Base-by-base conservation (phyloP, 2,888 invertebrate species). In the Ophion ventricosus region DNA sequence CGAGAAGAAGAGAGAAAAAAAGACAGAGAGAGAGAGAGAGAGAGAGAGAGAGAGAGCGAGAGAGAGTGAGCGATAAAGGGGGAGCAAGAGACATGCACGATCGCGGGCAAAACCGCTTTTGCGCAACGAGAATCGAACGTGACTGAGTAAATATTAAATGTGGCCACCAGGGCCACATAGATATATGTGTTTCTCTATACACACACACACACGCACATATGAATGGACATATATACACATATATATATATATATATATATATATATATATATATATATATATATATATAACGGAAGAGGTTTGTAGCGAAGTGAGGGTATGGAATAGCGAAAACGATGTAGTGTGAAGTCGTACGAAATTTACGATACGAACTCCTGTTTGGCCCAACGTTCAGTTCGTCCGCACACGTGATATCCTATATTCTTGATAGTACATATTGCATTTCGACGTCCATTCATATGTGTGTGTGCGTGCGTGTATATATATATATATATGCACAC, bases 111-210 rank as follows among this genome's bases (percentile, higher is more conserved):
- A 79, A 79, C 26, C 72, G 73, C 64, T 80, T 73, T 76, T 67
- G 79, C 76, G 82, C 73, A 79, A 82, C 84, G 78, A 82, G 75
- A 82, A 82, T 82, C 84, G 82, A 82, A 84, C 81, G 82, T 84
- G 84, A 84, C 82, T 67, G 82, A 82, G 84, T 84, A 84, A 84
- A 84, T 82, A 84, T 84, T 84, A 80, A 82, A 84, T 67, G 79
- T 25, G 43, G 57, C 73, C 73, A 35, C 78, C 40, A 57, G 54
- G 59, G 43, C 75, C 11, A 49, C 49, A 20, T 20, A 49, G 25
- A 43, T 67, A 66, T 54, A 74, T 29, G 63, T 23, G 26, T 54
- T 10, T 73, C n/a, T 57, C 3, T 40, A 59, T 76, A 40, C 23
- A 67, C 43, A 35, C 43, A n/a, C n/a, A n/a, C n/a, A n/a, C n/a